Evolutionary conservation across 2,113 vertebrate genomes (phyloP).

Genomic region (Solea senegalensis): DNA sequence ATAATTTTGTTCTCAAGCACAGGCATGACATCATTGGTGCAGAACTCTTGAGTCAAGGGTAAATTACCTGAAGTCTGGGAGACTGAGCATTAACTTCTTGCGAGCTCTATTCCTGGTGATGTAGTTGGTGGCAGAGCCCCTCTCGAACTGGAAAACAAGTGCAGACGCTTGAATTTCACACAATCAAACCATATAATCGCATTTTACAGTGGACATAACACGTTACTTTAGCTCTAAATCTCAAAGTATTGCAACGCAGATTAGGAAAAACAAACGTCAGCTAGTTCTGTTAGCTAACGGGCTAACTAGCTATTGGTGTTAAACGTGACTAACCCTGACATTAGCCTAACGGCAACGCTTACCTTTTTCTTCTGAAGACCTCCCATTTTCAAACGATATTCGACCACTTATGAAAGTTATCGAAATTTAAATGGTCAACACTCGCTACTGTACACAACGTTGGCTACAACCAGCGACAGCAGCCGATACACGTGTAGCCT

Average conservation of each 20-base stretch:
- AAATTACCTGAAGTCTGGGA: slow-evolving; percentile 93
- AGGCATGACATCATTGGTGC: too few relatives aligned
- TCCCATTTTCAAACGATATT: slow-evolving; percentile 68
- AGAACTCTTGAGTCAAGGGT: too few relatives aligned
- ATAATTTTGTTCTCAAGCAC: too few relatives aligned
- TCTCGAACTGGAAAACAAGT: slow-evolving; percentile 83
- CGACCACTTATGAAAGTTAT: background rate
- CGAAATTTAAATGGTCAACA: background rate
- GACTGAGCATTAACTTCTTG: slow-evolving; percentile 92
- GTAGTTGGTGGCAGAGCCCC: slow-evolving; percentile 93
- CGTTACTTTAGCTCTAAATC: background rate
- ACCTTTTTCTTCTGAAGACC: slow-evolving; percentile 86
- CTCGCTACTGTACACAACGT: background rate
- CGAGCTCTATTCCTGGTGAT: slow-evolving; percentile 95
- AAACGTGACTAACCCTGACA: background rate
- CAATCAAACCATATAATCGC: rapidly evolving
- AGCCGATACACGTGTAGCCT: slow-evolving; percentile 71
- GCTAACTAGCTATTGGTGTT: background rate
- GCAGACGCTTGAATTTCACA: background rate
- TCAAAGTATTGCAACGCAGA: background rate
- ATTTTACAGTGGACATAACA: background rate
- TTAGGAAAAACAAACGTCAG: slow-evolving; percentile 33
- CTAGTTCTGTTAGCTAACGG: slow-evolving; percentile 35
- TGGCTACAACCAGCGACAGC: too few relatives aligned
- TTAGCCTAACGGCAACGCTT: slow-evolving; percentile 4